Conservation (phyloP, 2,888 invertebrate genomes). For the Hoplodrina blanda region DNA sequence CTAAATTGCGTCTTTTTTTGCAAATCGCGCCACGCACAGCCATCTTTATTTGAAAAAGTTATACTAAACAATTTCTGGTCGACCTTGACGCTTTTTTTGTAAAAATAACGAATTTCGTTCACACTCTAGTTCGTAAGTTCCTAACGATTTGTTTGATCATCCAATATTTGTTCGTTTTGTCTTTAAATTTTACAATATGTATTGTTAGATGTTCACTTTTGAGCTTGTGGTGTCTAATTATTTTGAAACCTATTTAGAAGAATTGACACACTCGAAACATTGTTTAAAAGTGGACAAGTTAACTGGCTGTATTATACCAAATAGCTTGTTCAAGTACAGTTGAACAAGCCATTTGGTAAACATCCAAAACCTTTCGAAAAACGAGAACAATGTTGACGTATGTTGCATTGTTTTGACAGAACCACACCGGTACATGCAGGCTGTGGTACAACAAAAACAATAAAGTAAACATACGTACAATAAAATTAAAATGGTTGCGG, state of each 20-base stretch:
- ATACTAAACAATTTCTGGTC: conserved; percentile 25
- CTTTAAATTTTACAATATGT: not conserved
- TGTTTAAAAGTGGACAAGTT: too few relatives aligned
- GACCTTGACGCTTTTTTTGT: conserved; percentile 68
- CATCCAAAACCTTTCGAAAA: too few relatives aligned
- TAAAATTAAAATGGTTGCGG: conserved; percentile 4
- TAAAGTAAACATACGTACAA: not conserved
- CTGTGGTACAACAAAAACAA: not conserved
- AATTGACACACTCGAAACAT: too few relatives aligned
- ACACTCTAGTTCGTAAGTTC: conserved; percentile 11
- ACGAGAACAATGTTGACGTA: too few relatives aligned
- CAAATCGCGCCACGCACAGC: conserved; percentile 21
- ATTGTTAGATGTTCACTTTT: not conserved
- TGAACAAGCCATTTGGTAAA: too few relatives aligned
- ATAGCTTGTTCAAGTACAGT: too few relatives aligned
- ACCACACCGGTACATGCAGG: not conserved
- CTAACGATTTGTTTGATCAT: conserved; percentile 3
- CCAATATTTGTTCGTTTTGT: conserved; percentile 6
- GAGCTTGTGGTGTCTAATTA: too few relatives aligned
- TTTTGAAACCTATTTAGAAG: too few relatives aligned
- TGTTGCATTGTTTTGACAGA: not conserved
- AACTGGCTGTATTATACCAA: too few relatives aligned
- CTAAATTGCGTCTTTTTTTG: not conserved
- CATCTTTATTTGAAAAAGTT: conserved; percentile 45
- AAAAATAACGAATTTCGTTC: conserved; percentile 68